Percentiles rank a stretch among this genome's conserved stretches.
These are phyloP conservation scores for Columba guinea DNA, from an alignment of 2,797 vertebrate genomes.

Conservation along the genomic window DNA sequence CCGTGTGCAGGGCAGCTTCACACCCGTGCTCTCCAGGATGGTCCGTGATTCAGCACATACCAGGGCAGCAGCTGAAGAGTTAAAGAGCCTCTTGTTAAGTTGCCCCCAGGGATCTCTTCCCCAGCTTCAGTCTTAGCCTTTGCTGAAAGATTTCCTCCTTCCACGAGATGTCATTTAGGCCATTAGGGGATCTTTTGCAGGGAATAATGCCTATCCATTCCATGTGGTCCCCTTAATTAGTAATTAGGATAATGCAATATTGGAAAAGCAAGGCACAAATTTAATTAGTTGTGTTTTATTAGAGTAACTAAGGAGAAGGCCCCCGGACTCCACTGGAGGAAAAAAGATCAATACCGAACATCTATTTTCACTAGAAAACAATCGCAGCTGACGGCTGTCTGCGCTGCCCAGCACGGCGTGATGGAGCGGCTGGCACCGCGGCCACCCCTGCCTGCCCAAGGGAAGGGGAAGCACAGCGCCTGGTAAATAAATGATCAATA, in stretches of 20 bases:
- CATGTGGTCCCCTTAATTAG: slow-evolving; percentile 37
- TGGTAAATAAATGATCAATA: background rate
- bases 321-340: background rate
- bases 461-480: background rate
- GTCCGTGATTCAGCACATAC: background rate
- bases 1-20: rapidly evolving
- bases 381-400: background rate
- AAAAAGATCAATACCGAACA: background rate
- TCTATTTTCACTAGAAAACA: slow-evolving; percentile 38
- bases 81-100: background rate
- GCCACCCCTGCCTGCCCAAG: background rate
- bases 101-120: background rate
- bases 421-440: background rate
- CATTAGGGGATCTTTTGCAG: slow-evolving; percentile 38
- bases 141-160: slow-evolving; percentile 53
- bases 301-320: slow-evolving; percentile 34
- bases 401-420: background rate
- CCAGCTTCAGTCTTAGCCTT: background rate
- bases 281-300: slow-evolving; percentile 47
- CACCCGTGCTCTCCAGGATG: rapidly evolving
- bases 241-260: slow-evolving; percentile 9
- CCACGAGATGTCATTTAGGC: background rate
- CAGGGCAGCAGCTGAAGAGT: background rate
- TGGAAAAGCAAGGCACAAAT: slow-evolving; percentile 33
- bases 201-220: background rate